Base-by-base conservation (phyloP, 2,113 vertebrate species). In the Heterochromis multidens region DNA sequence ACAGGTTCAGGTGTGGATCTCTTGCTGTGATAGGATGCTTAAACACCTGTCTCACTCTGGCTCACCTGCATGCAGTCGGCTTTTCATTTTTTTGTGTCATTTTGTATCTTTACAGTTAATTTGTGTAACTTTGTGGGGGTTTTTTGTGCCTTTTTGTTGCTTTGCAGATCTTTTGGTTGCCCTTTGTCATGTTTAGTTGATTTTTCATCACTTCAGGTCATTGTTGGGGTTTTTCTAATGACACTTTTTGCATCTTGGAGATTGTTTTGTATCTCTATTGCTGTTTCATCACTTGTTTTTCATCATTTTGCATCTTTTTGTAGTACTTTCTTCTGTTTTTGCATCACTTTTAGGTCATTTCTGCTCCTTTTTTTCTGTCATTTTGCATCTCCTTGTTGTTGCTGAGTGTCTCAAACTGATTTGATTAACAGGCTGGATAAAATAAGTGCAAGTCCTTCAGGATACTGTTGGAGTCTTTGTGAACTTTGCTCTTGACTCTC, bases 351-450 rank as follows among this genome's bases (percentile, higher is more conserved):
- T 37, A 37, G 35, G 35, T 9, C 35, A 37, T 9, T 37, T 37
- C 8, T 37, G 12, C 13, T 13, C 6, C 46, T 6, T 49, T 1
- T 37, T 10, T 65, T 65, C 2, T 6, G 4, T n/a, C 27, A 0
- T 12, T 61, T 16, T 33, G 29, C 1, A 5, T 62, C 31, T 63
- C 21, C 61, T 63, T 35, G 11, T 25, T 65, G 35, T 23, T 40
- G n/a, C 19, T 1, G 4, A 67, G 63, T 1, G 14, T 70, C n/a
- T 67, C 2, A 4, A 7, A 43, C 40, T 0, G 14, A 70, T 46
- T 3, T 46, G 4, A 11, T 4, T 6, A 43, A 25, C 37, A 25
- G 14, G 63, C 37, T 25, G 35, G n/a, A 67, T 9, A 46, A 70
- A 3, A 1, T 5, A 7, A 49, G 16, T 49, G 14, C 4, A 23